Conservation (phyloP, 2,888 invertebrate species). For the Drosophila differens region DNA sequence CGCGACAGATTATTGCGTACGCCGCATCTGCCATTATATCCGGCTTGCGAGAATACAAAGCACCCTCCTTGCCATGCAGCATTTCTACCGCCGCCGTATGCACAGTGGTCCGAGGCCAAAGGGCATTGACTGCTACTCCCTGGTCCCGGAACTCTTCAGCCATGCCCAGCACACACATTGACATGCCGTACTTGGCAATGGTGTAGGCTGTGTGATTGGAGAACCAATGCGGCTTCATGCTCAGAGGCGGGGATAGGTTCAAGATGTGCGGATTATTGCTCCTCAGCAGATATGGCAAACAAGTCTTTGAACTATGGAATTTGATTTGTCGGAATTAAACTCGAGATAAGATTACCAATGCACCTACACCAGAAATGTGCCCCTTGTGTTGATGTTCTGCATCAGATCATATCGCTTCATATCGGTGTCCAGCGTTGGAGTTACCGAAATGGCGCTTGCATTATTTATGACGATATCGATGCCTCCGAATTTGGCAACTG, state of each 20-base stretch:
- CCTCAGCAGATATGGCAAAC: constrained; percentile 94
- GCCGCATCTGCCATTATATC: constrained; percentile 85
- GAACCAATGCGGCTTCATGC: constrained; percentile 95
- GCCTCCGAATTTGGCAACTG: constrained; percentile 93
- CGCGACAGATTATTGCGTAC: constrained; percentile 86
- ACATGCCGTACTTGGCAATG: constrained; percentile 99
- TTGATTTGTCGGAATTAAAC: not conserved
- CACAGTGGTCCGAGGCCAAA: constrained; percentile 98
- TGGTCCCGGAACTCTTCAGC: constrained; percentile 93
- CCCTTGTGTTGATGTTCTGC: constrained; percentile 97
- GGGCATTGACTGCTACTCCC: constrained; percentile 96
- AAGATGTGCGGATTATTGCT: constrained; percentile 96
- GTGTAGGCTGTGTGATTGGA: constrained; percentile 96
- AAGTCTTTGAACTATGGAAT: constrained; percentile 92
- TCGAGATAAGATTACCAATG: not conserved
- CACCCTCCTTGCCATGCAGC: constrained; percentile 87
- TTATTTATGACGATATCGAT: constrained; percentile 98
- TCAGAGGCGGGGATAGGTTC: constrained; percentile 97
- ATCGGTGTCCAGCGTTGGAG: constrained; percentile 92
- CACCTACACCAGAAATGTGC: constrained; percentile 96
- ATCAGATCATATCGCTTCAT: constrained; percentile 99
- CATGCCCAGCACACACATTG: constrained; percentile 99
- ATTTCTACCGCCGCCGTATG: constrained; percentile 96
- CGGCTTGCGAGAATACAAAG: constrained; percentile 77
- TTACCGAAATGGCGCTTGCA: constrained; percentile 96